A percentile compares a stretch with the other conserved stretches of the same genome.
These are phyloP conservation scores for Zaprionus capensis DNA, from an alignment of 1,140 invertebrate species.

Conservation along the genomic window DNA sequence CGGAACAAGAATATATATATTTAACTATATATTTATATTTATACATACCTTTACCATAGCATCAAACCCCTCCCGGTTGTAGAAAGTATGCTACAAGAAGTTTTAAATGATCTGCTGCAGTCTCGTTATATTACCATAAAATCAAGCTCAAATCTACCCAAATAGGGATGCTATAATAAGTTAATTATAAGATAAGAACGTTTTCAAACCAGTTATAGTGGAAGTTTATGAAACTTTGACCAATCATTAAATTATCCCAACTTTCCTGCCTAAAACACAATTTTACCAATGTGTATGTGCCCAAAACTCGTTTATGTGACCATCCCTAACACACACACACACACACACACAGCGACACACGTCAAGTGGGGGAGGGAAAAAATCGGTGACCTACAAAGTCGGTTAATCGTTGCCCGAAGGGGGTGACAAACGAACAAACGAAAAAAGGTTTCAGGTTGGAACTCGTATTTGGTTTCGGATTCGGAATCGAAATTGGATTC, in stretches of 20 bases:
- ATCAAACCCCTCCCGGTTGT: too few relatives aligned
- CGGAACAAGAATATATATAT: neutral
- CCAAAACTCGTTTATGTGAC: neutral
- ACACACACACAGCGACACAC: conserved; percentile 5
- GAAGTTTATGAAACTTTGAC: too few relatives aligned
- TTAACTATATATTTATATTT: neutral
- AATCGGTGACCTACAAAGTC: conserved; percentile 72
- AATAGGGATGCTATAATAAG: neutral
- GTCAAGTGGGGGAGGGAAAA: conserved; percentile 21
- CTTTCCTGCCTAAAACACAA: neutral
- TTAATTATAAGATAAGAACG: neutral
- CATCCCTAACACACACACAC: conserved; percentile 21
- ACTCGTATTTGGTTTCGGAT: conserved; percentile 4
- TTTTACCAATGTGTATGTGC: neutral
- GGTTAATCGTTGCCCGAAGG: conserved; percentile 55
- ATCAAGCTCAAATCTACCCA: neutral
- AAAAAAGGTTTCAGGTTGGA: neutral
- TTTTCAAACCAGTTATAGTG: too few relatives aligned
- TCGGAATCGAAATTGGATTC: conserved; percentile 9
- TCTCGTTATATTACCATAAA: too few relatives aligned
- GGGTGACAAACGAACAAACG: conserved; percentile 19
- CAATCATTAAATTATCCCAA: too few relatives aligned
- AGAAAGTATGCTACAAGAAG: too few relatives aligned
- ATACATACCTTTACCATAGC: too few relatives aligned
- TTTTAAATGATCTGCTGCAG: too few relatives aligned